phyloP scores from a whole-genome alignment of 2,888 invertebrate species.

The Amphipyra tragopoginis region DNA sequence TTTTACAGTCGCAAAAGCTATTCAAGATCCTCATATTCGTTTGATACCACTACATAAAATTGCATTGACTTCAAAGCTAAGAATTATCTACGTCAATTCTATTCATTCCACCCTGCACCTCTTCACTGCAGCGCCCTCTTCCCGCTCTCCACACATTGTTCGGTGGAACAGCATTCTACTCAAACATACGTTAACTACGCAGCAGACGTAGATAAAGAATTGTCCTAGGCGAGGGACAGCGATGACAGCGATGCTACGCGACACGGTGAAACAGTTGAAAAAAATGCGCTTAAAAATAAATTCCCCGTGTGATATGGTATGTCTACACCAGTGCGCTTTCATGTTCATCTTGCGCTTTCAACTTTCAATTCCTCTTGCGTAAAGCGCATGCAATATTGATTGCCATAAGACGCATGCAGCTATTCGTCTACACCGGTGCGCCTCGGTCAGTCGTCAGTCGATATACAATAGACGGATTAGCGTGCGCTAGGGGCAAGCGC shows the following conservation, averaged over 20 bases:
- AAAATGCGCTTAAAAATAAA: not conserved
- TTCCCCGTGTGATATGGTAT: too few species aligned
- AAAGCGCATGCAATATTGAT: too few species aligned
- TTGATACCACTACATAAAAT: not conserved
- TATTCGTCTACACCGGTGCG: too few species aligned
- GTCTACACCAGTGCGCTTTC: too few species aligned
- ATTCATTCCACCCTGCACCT: conserved; percentile 16
- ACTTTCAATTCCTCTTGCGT: too few species aligned
- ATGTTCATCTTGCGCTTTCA: too few species aligned
- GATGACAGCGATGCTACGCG: not conserved
- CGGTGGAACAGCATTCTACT: conserved; percentile 7
- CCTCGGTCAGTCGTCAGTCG: too few species aligned
- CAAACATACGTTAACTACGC: conserved; percentile 16
- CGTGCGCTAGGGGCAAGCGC: too few species aligned
- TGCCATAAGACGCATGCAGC: too few species aligned
- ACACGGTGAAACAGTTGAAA: not conserved
- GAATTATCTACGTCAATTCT: conserved; percentile 22
- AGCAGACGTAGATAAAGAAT: conserved; percentile 3
- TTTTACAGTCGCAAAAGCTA: too few species aligned
- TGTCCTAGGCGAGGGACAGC: not conserved
- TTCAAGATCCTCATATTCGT: too few species aligned
- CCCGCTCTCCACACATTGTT: conserved; percentile 13
- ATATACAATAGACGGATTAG: too few species aligned
- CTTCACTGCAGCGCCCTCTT: conserved; percentile 20
- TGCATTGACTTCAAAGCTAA: not conserved